phyloP scores from a whole-genome alignment of 2,888 invertebrate genomes.

The Cerastis leucographa region DNA sequence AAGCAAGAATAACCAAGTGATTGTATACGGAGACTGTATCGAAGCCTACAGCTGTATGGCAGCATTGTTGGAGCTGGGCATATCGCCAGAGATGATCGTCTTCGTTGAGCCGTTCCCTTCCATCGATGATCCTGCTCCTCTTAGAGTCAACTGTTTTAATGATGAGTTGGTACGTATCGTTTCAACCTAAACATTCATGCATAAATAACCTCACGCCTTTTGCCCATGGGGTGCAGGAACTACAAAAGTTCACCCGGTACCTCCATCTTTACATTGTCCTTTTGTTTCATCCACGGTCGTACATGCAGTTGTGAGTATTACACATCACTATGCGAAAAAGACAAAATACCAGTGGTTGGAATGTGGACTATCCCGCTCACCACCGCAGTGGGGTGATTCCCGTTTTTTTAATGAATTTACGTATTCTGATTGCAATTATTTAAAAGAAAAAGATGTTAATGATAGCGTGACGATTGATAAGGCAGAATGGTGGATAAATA shows the following conservation, averaged over 20 bases:
- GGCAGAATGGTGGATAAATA: too few relatives aligned
- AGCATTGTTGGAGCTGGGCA: slow-evolving; percentile 91
- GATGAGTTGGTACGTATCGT: slow-evolving; percentile 77
- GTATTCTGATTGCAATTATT: neutral
- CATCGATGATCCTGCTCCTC: slow-evolving; percentile 70
- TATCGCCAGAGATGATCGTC: slow-evolving; percentile 89
- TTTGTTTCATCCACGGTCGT: neutral
- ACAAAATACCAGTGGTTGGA: neutral
- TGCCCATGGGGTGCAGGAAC: neutral
- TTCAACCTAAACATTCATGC: neutral
- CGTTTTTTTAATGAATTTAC: neutral
- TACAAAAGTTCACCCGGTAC: neutral
- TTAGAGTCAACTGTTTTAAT: slow-evolving; percentile 87
- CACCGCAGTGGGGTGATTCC: neutral
- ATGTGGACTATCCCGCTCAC: neutral
- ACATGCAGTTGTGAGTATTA: neutral
- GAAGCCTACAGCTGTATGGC: slow-evolving; percentile 93
- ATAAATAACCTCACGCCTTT: neutral
- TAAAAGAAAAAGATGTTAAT: neutral
- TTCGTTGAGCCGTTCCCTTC: slow-evolving; percentile 91
- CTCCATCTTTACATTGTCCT: neutral
- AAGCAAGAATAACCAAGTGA: slow-evolving; percentile 77
- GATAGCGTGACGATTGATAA: too few relatives aligned
- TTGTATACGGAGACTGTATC: slow-evolving; percentile 93
- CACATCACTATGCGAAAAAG: neutral